These are phyloP conservation scores for Bruchidius siliquastri DNA, from an alignment of 2,888 invertebrate species.

Conservation along the genomic window DNA sequence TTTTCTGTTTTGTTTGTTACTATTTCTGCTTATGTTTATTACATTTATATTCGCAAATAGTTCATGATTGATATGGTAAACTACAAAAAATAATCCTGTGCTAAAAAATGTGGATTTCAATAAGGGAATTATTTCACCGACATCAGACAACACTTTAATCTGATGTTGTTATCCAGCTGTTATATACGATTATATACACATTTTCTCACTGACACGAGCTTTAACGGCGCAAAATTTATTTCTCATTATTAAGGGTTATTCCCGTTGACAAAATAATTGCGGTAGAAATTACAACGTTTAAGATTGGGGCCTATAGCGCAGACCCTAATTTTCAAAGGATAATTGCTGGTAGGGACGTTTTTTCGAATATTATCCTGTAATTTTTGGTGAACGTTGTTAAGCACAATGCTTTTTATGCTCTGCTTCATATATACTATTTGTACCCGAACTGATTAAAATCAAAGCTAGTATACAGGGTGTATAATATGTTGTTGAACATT, in stretches of 20 bases:
- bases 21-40: too few species aligned
- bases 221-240: background rate
- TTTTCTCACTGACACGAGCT: background rate
- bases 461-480: background rate
- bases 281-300: background rate
- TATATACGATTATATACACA: background rate
- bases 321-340: background rate
- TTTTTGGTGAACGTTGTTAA: background rate
- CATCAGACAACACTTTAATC: background rate
- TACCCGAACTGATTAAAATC: background rate
- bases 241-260: background rate
- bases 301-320: background rate
- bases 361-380: background rate
- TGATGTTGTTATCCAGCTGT: background rate
- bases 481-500: too few species aligned
- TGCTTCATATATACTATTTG: background rate
- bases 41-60: too few species aligned
- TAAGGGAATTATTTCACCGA: background rate
- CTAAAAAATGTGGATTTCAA: background rate
- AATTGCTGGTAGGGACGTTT: background rate
- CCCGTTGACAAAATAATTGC: background rate
- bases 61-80: too few species aligned
- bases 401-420: background rate
- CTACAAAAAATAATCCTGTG: too few species aligned
- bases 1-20: too few species aligned